These are phyloP conservation scores for Rhagonycha lutea DNA, from an alignment of 2,888 invertebrate genomes.

Conservation along the genomic window DNA sequence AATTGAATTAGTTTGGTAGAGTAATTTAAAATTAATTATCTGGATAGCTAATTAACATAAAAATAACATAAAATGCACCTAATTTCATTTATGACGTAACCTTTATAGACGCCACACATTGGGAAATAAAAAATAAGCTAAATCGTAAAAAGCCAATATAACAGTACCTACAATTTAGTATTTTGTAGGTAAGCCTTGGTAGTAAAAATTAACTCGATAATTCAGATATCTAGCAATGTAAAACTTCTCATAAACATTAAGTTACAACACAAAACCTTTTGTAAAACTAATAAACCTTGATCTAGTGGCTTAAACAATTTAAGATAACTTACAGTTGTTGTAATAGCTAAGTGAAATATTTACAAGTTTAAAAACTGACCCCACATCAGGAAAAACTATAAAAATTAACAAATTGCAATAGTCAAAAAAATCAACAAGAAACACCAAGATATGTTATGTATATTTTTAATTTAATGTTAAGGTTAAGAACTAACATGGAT, in stretches of 20 bases:
- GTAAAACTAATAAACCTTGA: slow-evolving; percentile 2
- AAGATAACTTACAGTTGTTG: neutral
- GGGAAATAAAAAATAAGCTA: neutral
- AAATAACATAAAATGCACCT: neutral
- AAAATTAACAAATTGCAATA: neutral
- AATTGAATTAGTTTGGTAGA: neutral
- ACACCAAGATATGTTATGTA: neutral
- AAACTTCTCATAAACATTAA: slow-evolving; percentile 1
- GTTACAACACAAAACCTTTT: slow-evolving; percentile 2
- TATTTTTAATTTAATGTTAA: neutral
- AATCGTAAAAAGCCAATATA: neutral
- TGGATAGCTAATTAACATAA: neutral
- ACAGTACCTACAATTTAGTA: neutral
- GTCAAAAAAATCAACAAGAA: neutral
- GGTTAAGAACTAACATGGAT: neutral
- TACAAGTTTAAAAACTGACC: neutral
- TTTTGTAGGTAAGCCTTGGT: neutral
- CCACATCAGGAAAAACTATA: neutral
- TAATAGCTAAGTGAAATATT: neutral
- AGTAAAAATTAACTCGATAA: neutral
- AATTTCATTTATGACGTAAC: neutral
- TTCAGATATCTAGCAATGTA: neutral
- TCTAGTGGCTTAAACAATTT: neutral
- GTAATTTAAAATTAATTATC: neutral
- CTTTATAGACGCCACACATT: neutral